Percentiles rank a stretch among this genome's conserved stretches.
Conservation (phyloP, 2,113 vertebrate genomes). For the Pseudonaja textilis region DNA sequence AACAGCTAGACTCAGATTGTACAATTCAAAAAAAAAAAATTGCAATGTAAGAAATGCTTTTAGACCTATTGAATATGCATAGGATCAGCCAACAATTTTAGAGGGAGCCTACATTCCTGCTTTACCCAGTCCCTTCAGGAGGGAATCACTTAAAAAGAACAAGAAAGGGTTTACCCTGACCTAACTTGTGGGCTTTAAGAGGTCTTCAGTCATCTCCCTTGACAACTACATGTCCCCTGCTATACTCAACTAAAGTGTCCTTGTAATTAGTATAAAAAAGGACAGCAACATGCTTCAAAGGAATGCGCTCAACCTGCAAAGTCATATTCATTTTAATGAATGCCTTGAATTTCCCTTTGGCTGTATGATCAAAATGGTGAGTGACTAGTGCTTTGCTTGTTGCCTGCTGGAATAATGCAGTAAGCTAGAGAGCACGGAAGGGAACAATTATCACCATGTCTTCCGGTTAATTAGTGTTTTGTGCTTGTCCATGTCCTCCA, state of each 20-base stretch:
- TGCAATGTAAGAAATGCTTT: neutral
- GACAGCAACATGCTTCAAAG: neutral
- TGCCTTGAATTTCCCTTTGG: neutral
- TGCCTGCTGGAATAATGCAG: neutral
- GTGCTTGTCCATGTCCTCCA: neutral
- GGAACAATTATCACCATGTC: neutral
- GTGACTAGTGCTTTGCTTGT: neutral
- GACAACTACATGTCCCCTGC: neutral
- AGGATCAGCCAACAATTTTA: neutral
- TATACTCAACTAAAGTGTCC: neutral
- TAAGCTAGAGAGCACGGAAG: neutral
- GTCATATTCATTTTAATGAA: neutral
- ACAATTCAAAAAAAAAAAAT: neutral
- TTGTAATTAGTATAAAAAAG: neutral
- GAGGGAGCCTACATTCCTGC: neutral
- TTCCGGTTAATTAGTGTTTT: neutral
- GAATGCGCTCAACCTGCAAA: neutral
- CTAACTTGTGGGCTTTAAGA: neutral
- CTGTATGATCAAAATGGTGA: neutral
- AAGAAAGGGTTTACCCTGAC: too few species aligned
- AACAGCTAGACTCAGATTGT: neutral
- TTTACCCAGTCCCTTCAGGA: fast-evolving
- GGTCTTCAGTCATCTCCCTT: neutral
- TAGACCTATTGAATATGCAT: neutral
- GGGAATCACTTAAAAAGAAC: neutral